phyloP scores from a whole-genome alignment of 1,140 invertebrate genomes.

The Achatina immaculata region DNA sequence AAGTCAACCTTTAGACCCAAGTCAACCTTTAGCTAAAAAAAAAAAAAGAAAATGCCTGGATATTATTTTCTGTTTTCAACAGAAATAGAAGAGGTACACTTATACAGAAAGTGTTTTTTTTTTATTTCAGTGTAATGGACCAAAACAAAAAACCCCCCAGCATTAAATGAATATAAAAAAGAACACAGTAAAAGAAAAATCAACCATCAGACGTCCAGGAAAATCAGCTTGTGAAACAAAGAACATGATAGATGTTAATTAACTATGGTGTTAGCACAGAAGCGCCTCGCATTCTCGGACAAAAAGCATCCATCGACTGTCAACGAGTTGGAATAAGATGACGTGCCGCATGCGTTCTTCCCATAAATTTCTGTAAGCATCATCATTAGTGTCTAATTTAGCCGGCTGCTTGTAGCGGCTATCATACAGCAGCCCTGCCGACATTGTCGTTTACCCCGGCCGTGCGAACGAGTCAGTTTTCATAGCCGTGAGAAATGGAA shows the following conservation, averaged over 20 bases:
- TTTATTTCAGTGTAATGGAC: too few species aligned
- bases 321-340: constrained; percentile 10
- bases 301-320: constrained; percentile 27
- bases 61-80: too few species aligned
- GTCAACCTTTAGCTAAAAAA: too few species aligned
- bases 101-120: too few species aligned
- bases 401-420: constrained; percentile 10
- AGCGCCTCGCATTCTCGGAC: constrained; percentile 8
- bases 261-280: constrained; percentile 3
- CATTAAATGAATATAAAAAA: too few species aligned
- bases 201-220: too few species aligned
- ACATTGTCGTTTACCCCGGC: neutral
- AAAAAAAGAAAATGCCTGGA: too few species aligned
- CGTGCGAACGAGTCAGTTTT: neutral
- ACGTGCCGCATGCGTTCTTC: neutral
- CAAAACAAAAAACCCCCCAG: too few species aligned
- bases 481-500: neutral
- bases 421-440: neutral
- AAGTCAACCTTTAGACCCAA: too few species aligned
- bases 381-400: constrained; percentile 24
- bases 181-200: too few species aligned
- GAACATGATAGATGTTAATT: constrained; percentile 17
- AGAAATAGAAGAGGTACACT: too few species aligned
- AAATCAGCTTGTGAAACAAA: constrained; percentile 10
- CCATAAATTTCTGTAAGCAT: constrained; percentile 18